Conservation (phyloP, 2,888 invertebrate genomes). For the Caenorhabditis sp. region DNA sequence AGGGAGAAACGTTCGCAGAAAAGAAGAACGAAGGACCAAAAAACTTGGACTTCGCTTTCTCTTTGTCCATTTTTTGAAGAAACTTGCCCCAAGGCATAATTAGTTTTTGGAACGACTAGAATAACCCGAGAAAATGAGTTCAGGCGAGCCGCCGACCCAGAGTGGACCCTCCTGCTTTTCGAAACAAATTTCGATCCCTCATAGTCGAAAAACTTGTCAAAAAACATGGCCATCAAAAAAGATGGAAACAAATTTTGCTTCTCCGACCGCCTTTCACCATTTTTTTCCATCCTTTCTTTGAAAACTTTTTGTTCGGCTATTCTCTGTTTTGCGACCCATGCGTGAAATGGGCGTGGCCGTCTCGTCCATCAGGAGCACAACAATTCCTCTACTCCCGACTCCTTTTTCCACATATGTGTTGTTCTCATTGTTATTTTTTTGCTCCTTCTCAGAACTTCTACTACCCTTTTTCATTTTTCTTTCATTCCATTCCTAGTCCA, state of each 20-base stretch:
- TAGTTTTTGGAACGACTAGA: constrained; percentile 35
- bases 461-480: constrained; percentile 42
- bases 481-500: constrained; percentile 6
- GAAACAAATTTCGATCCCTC: constrained; percentile 42
- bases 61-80: background rate
- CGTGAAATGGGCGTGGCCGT: constrained; percentile 68
- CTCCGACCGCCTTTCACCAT: constrained; percentile 48
- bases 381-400: constrained; percentile 56
- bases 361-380: constrained; percentile 69
- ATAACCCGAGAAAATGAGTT: background rate
- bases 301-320: constrained; percentile 57
- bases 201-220: constrained; percentile 46
- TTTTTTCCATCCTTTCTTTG: constrained; percentile 35
- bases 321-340: constrained; percentile 65
- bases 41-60: background rate
- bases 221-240: constrained; percentile 60
- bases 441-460: constrained; percentile 49
- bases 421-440: constrained; percentile 65
- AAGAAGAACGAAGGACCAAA: constrained; percentile 13
- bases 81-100: constrained; percentile 29
- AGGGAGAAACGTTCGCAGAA: constrained; percentile 25
- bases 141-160: background rate
- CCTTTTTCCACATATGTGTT: constrained; percentile 64
- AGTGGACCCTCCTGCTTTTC: constrained; percentile 32
- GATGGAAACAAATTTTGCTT: constrained; percentile 60